These are phyloP conservation scores for Eilema sororculum DNA, from an alignment of 2,888 invertebrate genomes.

Conservation along the genomic window DNA sequence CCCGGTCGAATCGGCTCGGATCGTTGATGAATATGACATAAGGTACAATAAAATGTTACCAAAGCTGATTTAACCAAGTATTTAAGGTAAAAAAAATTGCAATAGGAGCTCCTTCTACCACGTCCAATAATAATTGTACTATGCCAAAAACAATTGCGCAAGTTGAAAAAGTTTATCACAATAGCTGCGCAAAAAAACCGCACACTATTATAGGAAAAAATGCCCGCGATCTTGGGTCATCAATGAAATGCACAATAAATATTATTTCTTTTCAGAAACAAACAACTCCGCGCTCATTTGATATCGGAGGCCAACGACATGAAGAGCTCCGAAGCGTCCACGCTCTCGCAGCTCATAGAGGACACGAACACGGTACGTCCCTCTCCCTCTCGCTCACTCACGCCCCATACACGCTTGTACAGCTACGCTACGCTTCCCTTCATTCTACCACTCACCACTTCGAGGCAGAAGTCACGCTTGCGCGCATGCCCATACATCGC, in stretches of 20 bases:
- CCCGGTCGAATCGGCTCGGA: too few relatives aligned
- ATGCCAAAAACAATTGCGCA: too few relatives aligned
- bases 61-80: too few relatives aligned
- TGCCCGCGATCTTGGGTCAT: not conserved
- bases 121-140: too few relatives aligned
- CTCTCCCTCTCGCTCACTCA: constrained; percentile 26
- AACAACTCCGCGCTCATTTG: constrained; percentile 91
- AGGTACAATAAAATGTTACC: too few relatives aligned
- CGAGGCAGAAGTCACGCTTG: constrained; percentile 56
- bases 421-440: constrained; percentile 57
- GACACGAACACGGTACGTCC: constrained; percentile 80
- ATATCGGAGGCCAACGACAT: constrained; percentile 90
- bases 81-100: too few relatives aligned
- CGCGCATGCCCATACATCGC: constrained; percentile 56
- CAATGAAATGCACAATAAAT: not conserved
- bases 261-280: constrained; percentile 84
- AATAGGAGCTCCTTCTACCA: too few relatives aligned
- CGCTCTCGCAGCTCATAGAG: constrained; percentile 85
- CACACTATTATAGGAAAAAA: too few relatives aligned
- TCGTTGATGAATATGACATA: too few relatives aligned
- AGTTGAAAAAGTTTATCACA: too few relatives aligned
- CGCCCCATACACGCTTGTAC: constrained; percentile 62
- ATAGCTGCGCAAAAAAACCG: too few relatives aligned
- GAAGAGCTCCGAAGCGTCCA: constrained; percentile 82
- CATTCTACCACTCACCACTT: constrained; percentile 49